Evolutionary conservation across 2,888 invertebrate genomes (phyloP), one percentile per base, ranked within the genome.

Genomic region (Crossocerus cetratus): DNA sequence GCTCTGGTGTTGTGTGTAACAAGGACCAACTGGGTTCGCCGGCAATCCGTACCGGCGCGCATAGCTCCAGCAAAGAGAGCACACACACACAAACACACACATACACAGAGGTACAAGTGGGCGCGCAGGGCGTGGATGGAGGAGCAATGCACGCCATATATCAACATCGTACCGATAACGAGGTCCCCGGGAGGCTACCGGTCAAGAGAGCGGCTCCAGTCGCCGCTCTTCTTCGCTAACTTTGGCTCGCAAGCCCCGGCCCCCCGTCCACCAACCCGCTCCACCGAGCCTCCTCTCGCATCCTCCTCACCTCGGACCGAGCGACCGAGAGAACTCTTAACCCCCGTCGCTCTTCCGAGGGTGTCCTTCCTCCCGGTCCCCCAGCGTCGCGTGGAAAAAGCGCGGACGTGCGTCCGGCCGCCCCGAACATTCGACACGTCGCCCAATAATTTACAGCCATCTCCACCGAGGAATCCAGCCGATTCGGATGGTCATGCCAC

Each of bases 141-240:
- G 84, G 81, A 86, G 87, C 83, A 86, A 83, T 84, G 85, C 86
- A 83, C 78, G 85, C 86, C 86, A 87, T 89, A 88, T 88, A 88
- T 88, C 88, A 88, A 89, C 88, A 86, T 86, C 83, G 84, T 85
- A 84, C 87, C 88, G 88, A 89, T 89, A 89, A 89, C 88, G 88
- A 88, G 88, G 87, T 87, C 86, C 83, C 85, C 85, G 80, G 83
- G 86, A 88, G 86, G 85, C 88, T 88, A 88, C 88, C 80, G 86
- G 84, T 85, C 83, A 76, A 68, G 77, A 81, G 72, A 80, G 78
- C 77, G 74, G 72, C 74, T 63, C 64, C 74, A 45, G 23, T 57
- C 21, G 61, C 66, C 42, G 43, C 13, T 16, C 44, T 45, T 55
- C 61, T 62, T 45, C 42, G 43, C 64, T 72, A 75, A 71, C 81